Conservation (phyloP, 2,888 invertebrate species). For the Eurytoma californica region DNA sequence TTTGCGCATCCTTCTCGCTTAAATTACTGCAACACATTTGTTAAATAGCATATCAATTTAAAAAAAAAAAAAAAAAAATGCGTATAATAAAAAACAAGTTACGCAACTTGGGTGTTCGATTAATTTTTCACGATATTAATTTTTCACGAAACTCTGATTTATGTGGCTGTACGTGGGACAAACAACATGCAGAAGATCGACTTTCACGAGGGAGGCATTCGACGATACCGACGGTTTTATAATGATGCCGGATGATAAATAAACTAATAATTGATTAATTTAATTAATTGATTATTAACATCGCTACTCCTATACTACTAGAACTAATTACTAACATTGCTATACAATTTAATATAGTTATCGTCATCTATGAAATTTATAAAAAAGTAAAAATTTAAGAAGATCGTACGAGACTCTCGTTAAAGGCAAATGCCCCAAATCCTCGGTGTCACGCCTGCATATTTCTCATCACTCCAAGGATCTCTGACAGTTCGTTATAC, state of each 20-base stretch:
- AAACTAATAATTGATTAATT: slow-evolving; percentile 52
- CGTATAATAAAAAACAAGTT: no score
- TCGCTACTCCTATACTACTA: slow-evolving; percentile 43
- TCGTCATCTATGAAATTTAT: slow-evolving; percentile 47
- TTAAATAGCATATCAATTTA: no score
- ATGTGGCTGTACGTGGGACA: neutral
- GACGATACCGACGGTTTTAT: slow-evolving; percentile 47
- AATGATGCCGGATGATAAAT: slow-evolving; percentile 45
- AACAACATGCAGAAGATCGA: neutral
- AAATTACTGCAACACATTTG: no score
- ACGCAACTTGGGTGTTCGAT: no score
- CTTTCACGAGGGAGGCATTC: slow-evolving; percentile 14
- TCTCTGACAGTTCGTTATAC: slow-evolving; percentile 10
- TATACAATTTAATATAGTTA: slow-evolving; percentile 39
- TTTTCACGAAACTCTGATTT: no score
- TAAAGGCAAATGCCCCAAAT: slow-evolving; percentile 50
- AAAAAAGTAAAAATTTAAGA: slow-evolving; percentile 24
- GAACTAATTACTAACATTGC: slow-evolving; percentile 39
- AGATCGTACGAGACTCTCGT: slow-evolving; percentile 37
- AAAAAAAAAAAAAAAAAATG: no score
- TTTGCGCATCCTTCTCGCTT: no score
- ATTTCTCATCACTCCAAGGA: slow-evolving; percentile 27
- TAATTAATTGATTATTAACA: slow-evolving; percentile 47
- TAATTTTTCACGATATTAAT: no score
- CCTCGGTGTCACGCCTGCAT: slow-evolving; percentile 36